Evolutionary conservation across 2,888 invertebrate species (phyloP).

Genomic region (Ligdia adustata): DNA sequence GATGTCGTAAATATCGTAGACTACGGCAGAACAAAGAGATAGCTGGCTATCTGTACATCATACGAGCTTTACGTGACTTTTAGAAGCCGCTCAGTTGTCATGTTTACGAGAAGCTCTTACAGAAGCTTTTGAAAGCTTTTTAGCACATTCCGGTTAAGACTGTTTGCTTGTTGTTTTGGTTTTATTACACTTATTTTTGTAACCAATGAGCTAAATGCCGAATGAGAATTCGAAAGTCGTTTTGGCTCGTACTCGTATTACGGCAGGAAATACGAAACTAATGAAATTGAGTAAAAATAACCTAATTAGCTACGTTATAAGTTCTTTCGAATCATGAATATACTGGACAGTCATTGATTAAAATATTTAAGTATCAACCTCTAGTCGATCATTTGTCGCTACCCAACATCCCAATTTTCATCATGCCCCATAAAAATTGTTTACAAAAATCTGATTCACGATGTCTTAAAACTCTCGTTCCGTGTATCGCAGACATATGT

Average conservation of each 20-base stretch:
- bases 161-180: not conserved
- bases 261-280: too few relatives aligned
- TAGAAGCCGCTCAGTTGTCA: conserved; percentile 3
- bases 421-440: conserved; percentile 17
- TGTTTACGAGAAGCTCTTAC: conserved; percentile 17
- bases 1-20: conserved; percentile 32
- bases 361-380: too few relatives aligned
- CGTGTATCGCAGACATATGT: conserved; percentile 16
- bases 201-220: too few relatives aligned
- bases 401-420: conserved; percentile 1
- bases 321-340: too few relatives aligned
- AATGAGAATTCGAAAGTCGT: too few relatives aligned
- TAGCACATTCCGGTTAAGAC: conserved; percentile 7
- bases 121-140: conserved; percentile 14
- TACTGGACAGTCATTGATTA: too few relatives aligned
- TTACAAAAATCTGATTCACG: conserved; percentile 14
- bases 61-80: not conserved
- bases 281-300: too few relatives aligned
- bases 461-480: conserved; percentile 13
- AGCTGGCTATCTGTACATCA: conserved; percentile 7
- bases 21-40: conserved; percentile 38
- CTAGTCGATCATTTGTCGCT: not conserved
- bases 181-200: not conserved
- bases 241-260: too few relatives aligned
- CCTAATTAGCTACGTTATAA: too few relatives aligned